These are phyloP conservation scores for Tetragnatha versicolor DNA, from an alignment of 1,140 invertebrate species.

Conservation along the genomic window DNA sequence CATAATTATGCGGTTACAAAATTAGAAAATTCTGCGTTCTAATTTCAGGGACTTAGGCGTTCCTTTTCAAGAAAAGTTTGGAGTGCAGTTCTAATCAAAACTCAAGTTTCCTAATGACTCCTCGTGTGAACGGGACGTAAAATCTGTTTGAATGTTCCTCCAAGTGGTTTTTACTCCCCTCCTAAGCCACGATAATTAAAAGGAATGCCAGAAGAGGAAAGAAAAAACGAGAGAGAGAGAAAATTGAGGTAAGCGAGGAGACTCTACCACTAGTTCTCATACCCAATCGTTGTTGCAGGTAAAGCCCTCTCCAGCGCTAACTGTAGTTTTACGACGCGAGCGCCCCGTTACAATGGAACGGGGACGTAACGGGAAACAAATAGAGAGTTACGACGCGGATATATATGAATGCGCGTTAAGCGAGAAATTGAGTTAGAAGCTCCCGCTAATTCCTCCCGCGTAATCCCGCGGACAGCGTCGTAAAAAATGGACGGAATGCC, in stretches of 20 bases:
- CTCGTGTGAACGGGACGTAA: too few relatives aligned
- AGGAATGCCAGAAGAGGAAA: background rate
- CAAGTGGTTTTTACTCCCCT: too few relatives aligned
- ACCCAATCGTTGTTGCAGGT: background rate
- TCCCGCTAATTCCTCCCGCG: constrained; percentile 34
- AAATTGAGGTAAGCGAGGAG: background rate
- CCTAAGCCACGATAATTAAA: too few relatives aligned
- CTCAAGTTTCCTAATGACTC: too few relatives aligned
- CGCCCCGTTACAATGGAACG: background rate
- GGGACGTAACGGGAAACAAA: background rate
- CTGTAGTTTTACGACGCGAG: background rate
- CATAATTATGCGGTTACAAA: too few relatives aligned
- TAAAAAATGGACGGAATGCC: constrained; percentile 52
- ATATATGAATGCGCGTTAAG: constrained; percentile 11
- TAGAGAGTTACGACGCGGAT: constrained; percentile 16
- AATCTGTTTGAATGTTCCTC: too few relatives aligned
- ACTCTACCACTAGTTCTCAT: background rate
- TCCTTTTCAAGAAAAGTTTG: too few relatives aligned
- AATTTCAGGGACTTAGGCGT: too few relatives aligned
- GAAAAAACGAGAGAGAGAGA: background rate
- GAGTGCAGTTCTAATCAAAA: too few relatives aligned
- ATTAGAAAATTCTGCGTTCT: too few relatives aligned
- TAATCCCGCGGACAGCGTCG: background rate
- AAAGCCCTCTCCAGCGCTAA: background rate
- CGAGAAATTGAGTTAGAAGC: constrained; percentile 30